A percentile compares a stretch with the other conserved stretches of the same genome.
Conservation (phyloP, 2,113 vertebrate genomes). For the Dascyllus trimaculatus region DNA sequence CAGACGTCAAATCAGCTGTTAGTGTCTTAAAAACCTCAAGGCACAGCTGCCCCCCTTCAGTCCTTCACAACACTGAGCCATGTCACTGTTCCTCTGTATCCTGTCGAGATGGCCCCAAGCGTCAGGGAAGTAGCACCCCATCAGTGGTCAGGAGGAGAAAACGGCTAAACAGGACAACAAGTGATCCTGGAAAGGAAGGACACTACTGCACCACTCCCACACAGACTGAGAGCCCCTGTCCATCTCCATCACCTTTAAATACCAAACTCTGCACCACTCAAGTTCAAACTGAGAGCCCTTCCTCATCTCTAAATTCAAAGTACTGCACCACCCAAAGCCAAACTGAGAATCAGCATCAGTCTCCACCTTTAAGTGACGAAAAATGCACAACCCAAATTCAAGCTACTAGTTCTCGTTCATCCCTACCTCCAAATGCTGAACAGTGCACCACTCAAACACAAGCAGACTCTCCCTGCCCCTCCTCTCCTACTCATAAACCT, state of each 20-base stretch:
- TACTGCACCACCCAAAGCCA: constrained; percentile 66
- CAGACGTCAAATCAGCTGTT: constrained; percentile 67
- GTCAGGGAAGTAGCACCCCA: constrained; percentile 62
- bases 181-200: constrained; percentile 83
- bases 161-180: constrained; percentile 74
- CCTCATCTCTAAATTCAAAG: constrained; percentile 48
- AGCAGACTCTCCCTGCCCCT: constrained; percentile 53
- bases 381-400: constrained; percentile 54
- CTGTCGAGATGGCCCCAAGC: constrained; percentile 71
- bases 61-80: constrained; percentile 61
- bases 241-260: constrained; percentile 44
- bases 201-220: constrained; percentile 77
- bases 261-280: constrained; percentile 69
- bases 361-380: constrained; percentile 47
- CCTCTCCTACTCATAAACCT: constrained; percentile 38
- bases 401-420: constrained; percentile 23
- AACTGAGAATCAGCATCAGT: constrained; percentile 59
- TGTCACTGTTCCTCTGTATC: constrained; percentile 64
- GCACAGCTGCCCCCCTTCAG: constrained; percentile 73
- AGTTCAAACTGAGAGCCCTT: constrained; percentile 68
- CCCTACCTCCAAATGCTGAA: constrained; percentile 52
- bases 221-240: constrained; percentile 70
- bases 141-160: constrained; percentile 65
- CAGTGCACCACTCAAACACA: constrained; percentile 52
- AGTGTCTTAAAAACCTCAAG: constrained; percentile 63